phyloP scores from a whole-genome alignment of 2,113 vertebrate species.

The Symphodus melops region DNA sequence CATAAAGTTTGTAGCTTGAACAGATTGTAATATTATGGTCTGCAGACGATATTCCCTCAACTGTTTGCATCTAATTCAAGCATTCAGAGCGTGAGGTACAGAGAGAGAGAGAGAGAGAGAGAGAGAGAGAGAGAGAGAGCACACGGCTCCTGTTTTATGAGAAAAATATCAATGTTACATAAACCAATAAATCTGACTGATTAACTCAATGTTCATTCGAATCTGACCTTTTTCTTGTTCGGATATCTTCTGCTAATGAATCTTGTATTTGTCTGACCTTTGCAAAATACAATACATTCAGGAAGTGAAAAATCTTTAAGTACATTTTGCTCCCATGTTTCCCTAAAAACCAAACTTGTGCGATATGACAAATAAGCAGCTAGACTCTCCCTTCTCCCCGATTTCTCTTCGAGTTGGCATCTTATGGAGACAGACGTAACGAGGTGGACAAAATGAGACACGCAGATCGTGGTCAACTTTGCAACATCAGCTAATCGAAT shows the following conservation, averaged over 20 bases:
- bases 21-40: neutral
- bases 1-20: neutral
- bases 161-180: neutral
- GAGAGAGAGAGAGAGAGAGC: neutral
- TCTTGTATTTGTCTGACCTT: too few species aligned
- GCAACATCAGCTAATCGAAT: neutral
- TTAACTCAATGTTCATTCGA: too few species aligned
- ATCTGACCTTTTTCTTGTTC: too few species aligned
- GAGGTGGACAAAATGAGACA: conserved; percentile 34
- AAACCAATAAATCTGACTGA: neutral
- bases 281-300: neutral
- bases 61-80: neutral
- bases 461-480: conserved; percentile 6
- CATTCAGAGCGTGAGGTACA: neutral
- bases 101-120: neutral
- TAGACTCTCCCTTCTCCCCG: neutral
- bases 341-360: neutral
- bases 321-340: neutral
- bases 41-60: neutral
- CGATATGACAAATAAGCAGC: neutral
- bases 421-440: conserved; percentile 33
- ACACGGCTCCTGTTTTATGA: neutral
- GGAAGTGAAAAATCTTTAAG: neutral
- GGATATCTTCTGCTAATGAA: too few species aligned
- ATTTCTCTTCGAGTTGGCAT: neutral